These are phyloP conservation scores for Amiota communis DNA, from an alignment of 2,888 invertebrate species.

Conservation along the genomic window DNA sequence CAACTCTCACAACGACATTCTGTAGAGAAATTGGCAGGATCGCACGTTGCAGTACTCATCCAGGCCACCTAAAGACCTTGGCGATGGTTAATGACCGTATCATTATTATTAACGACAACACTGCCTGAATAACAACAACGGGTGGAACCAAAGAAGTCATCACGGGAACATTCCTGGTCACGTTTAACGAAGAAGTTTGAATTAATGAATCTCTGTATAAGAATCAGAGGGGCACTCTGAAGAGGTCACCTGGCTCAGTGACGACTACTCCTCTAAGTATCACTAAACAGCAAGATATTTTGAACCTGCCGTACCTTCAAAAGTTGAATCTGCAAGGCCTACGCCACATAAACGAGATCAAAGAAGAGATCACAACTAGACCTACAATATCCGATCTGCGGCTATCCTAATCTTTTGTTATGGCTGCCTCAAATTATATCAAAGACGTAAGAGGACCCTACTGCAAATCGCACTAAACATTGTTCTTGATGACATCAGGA, in stretches of 20 bases:
- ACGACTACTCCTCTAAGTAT: slow-evolving; percentile 26
- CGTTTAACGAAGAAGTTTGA: too few species aligned
- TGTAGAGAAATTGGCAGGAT: slow-evolving; percentile 35
- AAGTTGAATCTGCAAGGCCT: slow-evolving; percentile 36
- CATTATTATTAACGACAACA: slow-evolving; percentile 37
- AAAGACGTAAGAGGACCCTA: slow-evolving; percentile 23
- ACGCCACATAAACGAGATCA: slow-evolving; percentile 31
- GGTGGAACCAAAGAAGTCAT: background rate
- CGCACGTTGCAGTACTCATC: slow-evolving; percentile 36
- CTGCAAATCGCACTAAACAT: slow-evolving; percentile 9
- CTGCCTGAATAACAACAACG: slow-evolving; percentile 26
- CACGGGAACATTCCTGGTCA: slow-evolving; percentile 36
- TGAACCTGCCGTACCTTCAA: slow-evolving; percentile 39
- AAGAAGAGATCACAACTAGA: slow-evolving; percentile 31
- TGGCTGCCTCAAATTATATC: slow-evolving; percentile 25
- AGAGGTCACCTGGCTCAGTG: too few species aligned
- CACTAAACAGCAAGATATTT: slow-evolving; percentile 39
- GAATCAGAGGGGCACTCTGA: too few species aligned
- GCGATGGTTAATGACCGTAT: slow-evolving; percentile 33
- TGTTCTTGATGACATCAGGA: slow-evolving; percentile 24
- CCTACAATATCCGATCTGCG: slow-evolving; percentile 3
- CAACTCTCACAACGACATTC: slow-evolving; percentile 35
- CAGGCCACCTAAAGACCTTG: slow-evolving; percentile 35
- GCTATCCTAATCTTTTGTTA: slow-evolving; percentile 21
- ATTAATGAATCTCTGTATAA: too few species aligned